Evolutionary conservation across 2,113 vertebrate species (phyloP).

Genomic region (Macroglossus sobrinus): DNA sequence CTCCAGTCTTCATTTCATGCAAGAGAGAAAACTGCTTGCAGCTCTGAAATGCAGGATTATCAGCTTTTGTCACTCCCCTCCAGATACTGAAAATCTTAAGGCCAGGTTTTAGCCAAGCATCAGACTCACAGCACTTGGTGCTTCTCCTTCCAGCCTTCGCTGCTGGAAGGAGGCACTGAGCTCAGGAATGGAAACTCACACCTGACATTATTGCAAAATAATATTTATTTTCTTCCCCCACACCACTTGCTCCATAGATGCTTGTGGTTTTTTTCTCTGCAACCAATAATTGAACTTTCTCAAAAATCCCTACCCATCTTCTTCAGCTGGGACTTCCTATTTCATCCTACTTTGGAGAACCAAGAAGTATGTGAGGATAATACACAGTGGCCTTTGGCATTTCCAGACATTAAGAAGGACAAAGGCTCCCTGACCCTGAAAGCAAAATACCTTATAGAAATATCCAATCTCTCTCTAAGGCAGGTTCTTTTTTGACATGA

Average conservation of each 20-base stretch:
- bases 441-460: slow-evolving; percentile 42
- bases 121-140: background rate
- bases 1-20: background rate
- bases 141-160: background rate
- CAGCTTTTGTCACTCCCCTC: background rate
- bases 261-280: background rate
- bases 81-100: background rate
- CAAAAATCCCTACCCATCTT: background rate
- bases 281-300: background rate
- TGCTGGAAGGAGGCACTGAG: background rate
- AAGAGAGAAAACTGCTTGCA: background rate
- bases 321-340: background rate
- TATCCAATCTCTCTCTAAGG: background rate
- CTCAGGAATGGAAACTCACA: background rate
- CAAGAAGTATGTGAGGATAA: background rate
- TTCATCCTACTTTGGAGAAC: background rate
- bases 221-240: background rate
- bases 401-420: background rate
- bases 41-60: background rate
- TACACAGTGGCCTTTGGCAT: background rate
- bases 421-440: background rate
- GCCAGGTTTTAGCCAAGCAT: background rate
- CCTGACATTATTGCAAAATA: background rate
- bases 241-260: background rate
- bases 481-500: slow-evolving; percentile 26